Evolutionary conservation across 2,888 invertebrate species (phyloP), one percentile per base, ranked within the genome.

Genomic region (Axea sp.): DNA sequence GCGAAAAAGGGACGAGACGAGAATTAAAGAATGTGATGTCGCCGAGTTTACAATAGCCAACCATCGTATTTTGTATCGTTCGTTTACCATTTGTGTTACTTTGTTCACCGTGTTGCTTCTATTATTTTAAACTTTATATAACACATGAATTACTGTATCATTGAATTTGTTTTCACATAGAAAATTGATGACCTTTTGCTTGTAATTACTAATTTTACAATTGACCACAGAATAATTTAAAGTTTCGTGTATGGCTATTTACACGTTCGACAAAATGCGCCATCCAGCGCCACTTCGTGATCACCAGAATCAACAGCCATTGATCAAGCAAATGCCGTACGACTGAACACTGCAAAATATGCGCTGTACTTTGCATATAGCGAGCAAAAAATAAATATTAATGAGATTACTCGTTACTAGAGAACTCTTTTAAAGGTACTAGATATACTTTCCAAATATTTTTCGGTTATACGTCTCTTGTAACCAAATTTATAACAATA

Each of bases 11-110:
- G 59, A 57, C 68, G 3, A 12, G 11, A 33, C 9, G 6, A 26
- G 7, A 37, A 55, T 15, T 0, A 2, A 15, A 64, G 57, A 37
- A 19, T 49, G 51, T 57, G 67, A 72, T 62, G 37, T 60, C 77
- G 68, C 77, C 79, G 78, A 82, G 81, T 76, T 81, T 78, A 82
- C 80, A 80, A 78, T 79, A 82, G 77, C 79, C 81, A 78, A 69
- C 53, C 51, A 65, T 74, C 72, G 57, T 75, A 53, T 64, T 59
- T 28, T 41, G 7, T 45, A 69, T 65, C 69, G 11, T 67, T 51
- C 68, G 22, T 75, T 53, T 22, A 49, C 62, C 43, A 59, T 19
- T 62, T 76, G 53, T 43, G 35, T 60, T 60, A 28, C 1, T 39
- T 22, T 30, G n/a, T 69, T 43, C 33, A 24, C 19, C 14, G 11